These are phyloP conservation scores for Leucophenga varia DNA, from an alignment of 1,140 invertebrate species.

Conservation along the genomic window DNA sequence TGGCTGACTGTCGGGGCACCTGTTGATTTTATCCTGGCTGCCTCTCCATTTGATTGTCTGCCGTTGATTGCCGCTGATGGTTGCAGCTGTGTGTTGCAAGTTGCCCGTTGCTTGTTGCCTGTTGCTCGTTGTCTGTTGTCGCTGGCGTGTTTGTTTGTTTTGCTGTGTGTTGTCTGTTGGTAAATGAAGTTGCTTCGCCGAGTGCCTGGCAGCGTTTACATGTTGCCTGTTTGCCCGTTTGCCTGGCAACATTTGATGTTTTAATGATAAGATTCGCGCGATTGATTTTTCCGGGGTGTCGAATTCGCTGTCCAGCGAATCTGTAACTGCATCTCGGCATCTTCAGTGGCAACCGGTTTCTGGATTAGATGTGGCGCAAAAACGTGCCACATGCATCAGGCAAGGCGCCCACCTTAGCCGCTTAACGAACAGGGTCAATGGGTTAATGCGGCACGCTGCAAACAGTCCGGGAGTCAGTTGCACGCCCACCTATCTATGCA, in stretches of 20 bases:
- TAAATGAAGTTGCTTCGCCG: slow-evolving; percentile 40
- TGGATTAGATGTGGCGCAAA: slow-evolving; percentile 35
- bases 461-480: slow-evolving; percentile 9
- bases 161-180: slow-evolving; percentile 15
- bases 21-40: slow-evolving; percentile 48
- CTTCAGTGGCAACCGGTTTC: not conserved
- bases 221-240: too few relatives aligned
- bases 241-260: slow-evolving; percentile 47
- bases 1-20: slow-evolving; percentile 25
- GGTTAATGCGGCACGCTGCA: slow-evolving; percentile 39
- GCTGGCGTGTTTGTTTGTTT: slow-evolving; percentile 8
- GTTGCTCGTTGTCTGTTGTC: slow-evolving; percentile 16
- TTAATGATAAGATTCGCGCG: slow-evolving; percentile 50
- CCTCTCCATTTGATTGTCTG: slow-evolving; percentile 47
- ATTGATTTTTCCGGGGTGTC: slow-evolving; percentile 49
- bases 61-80: slow-evolving; percentile 48
- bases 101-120: not conserved
- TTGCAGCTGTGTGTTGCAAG: slow-evolving; percentile 30
- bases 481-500: slow-evolving; percentile 25
- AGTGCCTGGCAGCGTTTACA: slow-evolving; percentile 38
- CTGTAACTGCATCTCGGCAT: not conserved
- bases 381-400: slow-evolving; percentile 29
- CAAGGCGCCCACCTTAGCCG: slow-evolving; percentile 20
- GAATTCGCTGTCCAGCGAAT: slow-evolving; percentile 21
- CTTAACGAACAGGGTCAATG: slow-evolving; percentile 49